phyloP scores from a whole-genome alignment of 2,888 invertebrate species.

The Rhimphoctona megacephalus region DNA sequence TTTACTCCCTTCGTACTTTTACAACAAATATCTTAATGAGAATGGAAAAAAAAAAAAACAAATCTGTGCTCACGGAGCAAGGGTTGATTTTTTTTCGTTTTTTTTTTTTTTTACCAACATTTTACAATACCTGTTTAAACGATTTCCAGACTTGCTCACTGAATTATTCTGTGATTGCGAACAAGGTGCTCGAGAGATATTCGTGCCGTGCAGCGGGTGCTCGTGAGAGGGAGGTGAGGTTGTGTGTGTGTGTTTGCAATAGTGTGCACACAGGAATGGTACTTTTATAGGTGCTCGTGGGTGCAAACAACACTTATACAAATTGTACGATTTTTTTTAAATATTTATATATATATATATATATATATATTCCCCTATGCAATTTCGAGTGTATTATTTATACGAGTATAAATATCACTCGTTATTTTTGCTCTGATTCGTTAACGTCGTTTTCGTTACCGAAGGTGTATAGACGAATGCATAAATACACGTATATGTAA shows the following conservation, averaged over 20 bases:
- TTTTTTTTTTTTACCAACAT: conserved; percentile 4
- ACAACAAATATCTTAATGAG: not conserved
- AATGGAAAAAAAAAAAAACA: not conserved
- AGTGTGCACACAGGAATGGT: conserved; percentile 62
- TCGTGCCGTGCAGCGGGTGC: conserved; percentile 59
- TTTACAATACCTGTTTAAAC: conserved; percentile 35
- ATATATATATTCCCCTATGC: not conserved
- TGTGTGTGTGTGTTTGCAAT: conserved; percentile 39
- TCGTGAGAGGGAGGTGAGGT: conserved; percentile 45
- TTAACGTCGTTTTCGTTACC: not conserved
- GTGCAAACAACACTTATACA: conserved; percentile 66
- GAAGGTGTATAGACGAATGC: not conserved
- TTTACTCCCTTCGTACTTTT: not conserved
- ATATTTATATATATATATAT: conserved; percentile 11
- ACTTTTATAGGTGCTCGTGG: conserved; percentile 63
- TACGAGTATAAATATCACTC: conserved; percentile 27
- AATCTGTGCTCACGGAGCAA: not conserved
- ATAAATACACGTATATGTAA: not conserved
- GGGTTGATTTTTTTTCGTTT: not conserved
- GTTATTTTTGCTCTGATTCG: conserved; percentile 8
- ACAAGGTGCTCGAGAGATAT: conserved; percentile 51
- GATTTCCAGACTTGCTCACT: conserved; percentile 44
- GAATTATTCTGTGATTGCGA: conserved; percentile 63
- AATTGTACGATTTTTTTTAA: conserved; percentile 56
- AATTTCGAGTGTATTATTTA: conserved; percentile 17